phyloP scores from a whole-genome alignment of 2,888 invertebrate species.

The Caenorhabditis drosophilae region DNA sequence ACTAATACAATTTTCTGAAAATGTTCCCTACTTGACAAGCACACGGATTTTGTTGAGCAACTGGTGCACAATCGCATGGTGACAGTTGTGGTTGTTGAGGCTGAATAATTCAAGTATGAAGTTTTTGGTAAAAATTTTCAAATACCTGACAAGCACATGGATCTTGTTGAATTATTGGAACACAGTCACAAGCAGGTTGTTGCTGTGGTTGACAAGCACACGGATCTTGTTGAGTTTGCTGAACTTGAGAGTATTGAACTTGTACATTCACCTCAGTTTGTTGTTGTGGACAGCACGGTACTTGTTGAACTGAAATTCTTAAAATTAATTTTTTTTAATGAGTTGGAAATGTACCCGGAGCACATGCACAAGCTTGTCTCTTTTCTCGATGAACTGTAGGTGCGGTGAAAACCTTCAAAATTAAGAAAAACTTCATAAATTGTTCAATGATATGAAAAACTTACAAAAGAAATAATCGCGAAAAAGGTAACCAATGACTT shows the following conservation, averaged over 20 bases:
- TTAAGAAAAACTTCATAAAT: neutral
- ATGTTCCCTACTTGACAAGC: conserved; percentile 13
- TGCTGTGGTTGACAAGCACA: conserved; percentile 32
- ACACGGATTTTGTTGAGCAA: conserved; percentile 23
- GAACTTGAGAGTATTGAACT: conserved; percentile 28
- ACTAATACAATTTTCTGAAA: too few species aligned
- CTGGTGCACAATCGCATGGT: conserved; percentile 28
- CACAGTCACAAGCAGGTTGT: conserved; percentile 35
- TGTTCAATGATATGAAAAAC: neutral
- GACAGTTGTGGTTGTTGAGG: conserved; percentile 16
- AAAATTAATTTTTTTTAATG: neutral
- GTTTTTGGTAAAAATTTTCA: neutral
- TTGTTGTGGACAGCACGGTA: conserved; percentile 27
- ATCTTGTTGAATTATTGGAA: conserved; percentile 30
- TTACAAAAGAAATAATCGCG: conserved; percentile 30
- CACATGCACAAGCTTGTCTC: conserved; percentile 43
- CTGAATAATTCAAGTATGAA: conserved; percentile 1
- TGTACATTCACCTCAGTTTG: conserved; percentile 25
- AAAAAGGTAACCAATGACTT: conserved; percentile 29
- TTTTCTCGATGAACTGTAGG: conserved; percentile 43
- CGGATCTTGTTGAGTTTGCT: conserved; percentile 32
- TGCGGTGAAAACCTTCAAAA: conserved; percentile 39
- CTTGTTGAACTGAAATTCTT: conserved; percentile 32
- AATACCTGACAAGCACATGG: conserved; percentile 16
- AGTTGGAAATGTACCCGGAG: conserved; percentile 8